phyloP scores from a whole-genome alignment of 2,797 vertebrate species.

The Choloepus didactylus region DNA sequence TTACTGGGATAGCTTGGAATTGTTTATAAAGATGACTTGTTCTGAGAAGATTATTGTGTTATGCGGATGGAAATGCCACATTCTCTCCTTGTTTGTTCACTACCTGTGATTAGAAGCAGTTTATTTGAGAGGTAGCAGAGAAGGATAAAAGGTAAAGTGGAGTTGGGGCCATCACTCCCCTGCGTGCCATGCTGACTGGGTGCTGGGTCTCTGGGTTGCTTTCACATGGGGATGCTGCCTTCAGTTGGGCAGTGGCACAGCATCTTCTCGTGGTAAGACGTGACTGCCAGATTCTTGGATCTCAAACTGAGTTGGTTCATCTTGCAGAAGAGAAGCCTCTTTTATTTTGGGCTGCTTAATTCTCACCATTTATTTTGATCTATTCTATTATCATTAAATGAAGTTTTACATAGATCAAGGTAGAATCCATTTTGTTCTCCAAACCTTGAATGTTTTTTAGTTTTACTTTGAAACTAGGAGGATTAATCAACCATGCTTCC shows the following conservation, averaged over 20 bases:
- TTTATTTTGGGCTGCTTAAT: neutral
- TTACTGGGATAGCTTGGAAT: slow-evolving; percentile 44
- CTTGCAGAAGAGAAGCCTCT: neutral
- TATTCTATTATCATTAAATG: neutral
- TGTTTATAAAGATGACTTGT: slow-evolving; percentile 37
- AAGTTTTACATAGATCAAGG: neutral
- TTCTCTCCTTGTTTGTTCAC: neutral
- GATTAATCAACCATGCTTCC: neutral
- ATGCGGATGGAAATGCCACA: neutral
- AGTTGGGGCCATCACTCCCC: neutral
- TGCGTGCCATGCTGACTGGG: rapidly evolving
- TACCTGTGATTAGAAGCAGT: neutral
- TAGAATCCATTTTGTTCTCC: neutral
- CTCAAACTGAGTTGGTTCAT: neutral
- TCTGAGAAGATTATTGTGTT: slow-evolving; percentile 33
- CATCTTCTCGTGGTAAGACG: neutral
- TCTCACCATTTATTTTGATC: neutral
- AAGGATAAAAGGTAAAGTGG: neutral
- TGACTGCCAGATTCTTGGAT: neutral
- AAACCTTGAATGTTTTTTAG: neutral
- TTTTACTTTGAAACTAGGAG: neutral
- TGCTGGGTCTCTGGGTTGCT: too few species aligned
- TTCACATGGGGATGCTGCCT: neutral
- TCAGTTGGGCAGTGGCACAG: neutral
- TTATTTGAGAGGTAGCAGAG: neutral